Evolutionary conservation across 2,888 invertebrate genomes (phyloP).

Genomic region (Sinelater perroti): DNA sequence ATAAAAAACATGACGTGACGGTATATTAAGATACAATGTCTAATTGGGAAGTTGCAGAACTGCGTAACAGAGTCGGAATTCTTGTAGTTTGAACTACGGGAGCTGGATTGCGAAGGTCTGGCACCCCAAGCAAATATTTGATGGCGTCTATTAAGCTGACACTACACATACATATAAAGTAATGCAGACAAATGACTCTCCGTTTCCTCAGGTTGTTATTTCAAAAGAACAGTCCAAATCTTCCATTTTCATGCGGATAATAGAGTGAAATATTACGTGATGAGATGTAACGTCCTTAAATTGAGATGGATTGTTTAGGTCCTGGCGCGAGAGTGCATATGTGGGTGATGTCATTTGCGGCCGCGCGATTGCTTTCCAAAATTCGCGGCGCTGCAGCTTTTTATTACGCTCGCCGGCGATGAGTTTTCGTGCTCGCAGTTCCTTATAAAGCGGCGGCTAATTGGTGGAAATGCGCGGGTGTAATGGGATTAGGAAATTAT

Average conservation of each 20-base stretch:
- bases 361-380: constrained; percentile 26
- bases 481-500: constrained; percentile 48
- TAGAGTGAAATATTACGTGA: constrained; percentile 53
- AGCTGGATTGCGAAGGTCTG: too few relatives aligned
- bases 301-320: constrained; percentile 47
- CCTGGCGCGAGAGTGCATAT: constrained; percentile 20
- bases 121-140: constrained; percentile 41
- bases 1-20: too few relatives aligned
- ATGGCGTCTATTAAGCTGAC: constrained; percentile 45
- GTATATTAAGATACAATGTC: too few relatives aligned
- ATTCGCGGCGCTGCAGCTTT: neutral
- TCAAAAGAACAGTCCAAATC: constrained; percentile 47
- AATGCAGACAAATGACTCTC: constrained; percentile 53
- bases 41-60: too few relatives aligned
- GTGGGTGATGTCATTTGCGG: constrained; percentile 17
- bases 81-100: too few relatives aligned
- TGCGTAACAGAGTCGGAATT: too few relatives aligned
- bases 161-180: constrained; percentile 46
- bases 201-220: constrained; percentile 55
- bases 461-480: constrained; percentile 42
- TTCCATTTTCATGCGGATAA: constrained; percentile 52
- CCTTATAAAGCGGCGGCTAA: constrained; percentile 15
- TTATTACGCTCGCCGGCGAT: constrained; percentile 7
- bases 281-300: constrained; percentile 45
- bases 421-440: constrained; percentile 19